Conservation (phyloP, 1,140 invertebrate species). For the Apis laboriosa region DNA sequence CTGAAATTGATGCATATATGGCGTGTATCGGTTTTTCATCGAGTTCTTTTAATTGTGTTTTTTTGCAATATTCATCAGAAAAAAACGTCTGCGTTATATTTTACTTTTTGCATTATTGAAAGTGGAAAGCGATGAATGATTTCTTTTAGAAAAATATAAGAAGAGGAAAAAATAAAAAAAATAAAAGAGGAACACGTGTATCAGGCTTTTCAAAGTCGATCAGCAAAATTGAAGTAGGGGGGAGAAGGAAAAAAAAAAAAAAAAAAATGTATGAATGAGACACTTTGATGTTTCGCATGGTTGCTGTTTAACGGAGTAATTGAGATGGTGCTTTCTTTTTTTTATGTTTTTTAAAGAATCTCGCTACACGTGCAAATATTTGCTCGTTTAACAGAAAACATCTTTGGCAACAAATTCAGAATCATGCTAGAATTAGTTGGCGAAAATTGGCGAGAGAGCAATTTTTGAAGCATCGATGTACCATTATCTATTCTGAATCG, state of each 20-base stretch:
- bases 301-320: neutral
- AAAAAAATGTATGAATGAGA: neutral
- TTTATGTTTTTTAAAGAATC: neutral
- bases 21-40: too few species aligned
- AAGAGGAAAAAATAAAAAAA: too few species aligned
- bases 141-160: neutral
- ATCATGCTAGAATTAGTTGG: neutral
- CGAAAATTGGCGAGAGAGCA: neutral
- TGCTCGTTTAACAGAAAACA: neutral
- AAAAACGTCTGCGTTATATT: neutral
- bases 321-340: neutral
- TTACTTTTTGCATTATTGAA: conserved; percentile 1
- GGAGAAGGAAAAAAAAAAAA: neutral
- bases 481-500: neutral
- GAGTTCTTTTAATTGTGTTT: too few species aligned
- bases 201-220: neutral
- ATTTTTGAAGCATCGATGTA: neutral
- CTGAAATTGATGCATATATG: too few species aligned
- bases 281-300: neutral
- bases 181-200: neutral
- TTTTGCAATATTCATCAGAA: too few species aligned
- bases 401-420: neutral
- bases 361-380: neutral
- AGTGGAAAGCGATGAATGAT: neutral
- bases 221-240: too few species aligned